Evolutionary conservation across 2,797 vertebrate genomes (phyloP).

Genomic region (Macrochelys suwanniensis): DNA sequence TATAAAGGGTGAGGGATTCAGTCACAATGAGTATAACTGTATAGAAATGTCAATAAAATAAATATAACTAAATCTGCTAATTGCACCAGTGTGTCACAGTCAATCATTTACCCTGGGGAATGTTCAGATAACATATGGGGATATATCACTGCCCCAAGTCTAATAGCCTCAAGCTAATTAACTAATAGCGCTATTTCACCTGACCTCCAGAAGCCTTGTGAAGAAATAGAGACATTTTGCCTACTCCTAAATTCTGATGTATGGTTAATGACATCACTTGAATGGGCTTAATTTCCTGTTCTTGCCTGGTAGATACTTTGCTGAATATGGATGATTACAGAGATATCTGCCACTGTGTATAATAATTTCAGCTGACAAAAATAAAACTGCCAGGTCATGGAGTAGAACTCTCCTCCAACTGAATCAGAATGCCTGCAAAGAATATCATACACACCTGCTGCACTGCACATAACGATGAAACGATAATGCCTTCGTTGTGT

Average conservation of each 20-base stretch:
- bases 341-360: accelerated
- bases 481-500: background rate
- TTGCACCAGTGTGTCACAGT: slow-evolving; percentile 41
- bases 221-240: slow-evolving; percentile 12
- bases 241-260: background rate
- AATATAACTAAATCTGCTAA: slow-evolving; percentile 41
- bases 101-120: background rate
- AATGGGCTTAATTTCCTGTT: background rate
- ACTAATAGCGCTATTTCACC: background rate
- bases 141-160: background rate
- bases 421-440: background rate
- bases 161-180: background rate
- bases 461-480: background rate
- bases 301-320: background rate
- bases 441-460: background rate
- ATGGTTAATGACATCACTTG: background rate
- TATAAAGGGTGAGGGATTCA: background rate
- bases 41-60: slow-evolving; percentile 11
- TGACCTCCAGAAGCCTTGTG: slow-evolving; percentile 20
- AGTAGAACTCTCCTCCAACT: background rate
- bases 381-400: background rate
- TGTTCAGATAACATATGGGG: background rate
- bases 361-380: background rate
- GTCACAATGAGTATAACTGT: background rate
- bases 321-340: background rate